phyloP scores from a whole-genome alignment of 2,113 vertebrate genomes.

The Rhinichthys klamathensis region DNA sequence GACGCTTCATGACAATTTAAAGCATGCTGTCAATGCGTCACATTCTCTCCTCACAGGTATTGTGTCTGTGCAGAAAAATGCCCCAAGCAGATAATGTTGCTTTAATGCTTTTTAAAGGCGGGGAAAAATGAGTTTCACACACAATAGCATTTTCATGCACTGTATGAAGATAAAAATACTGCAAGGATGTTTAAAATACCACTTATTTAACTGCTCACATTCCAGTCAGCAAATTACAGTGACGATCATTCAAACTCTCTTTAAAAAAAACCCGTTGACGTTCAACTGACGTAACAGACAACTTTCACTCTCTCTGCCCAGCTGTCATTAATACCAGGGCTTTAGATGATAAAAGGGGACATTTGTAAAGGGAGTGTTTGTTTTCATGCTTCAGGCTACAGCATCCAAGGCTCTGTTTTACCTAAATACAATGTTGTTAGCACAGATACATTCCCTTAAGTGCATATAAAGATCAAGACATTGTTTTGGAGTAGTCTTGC shows the following conservation, averaged over 20 bases:
- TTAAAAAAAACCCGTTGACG: constrained; percentile 60
- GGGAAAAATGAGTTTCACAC: neutral
- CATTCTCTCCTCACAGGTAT: neutral
- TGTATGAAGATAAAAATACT: neutral
- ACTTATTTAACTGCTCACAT: constrained; percentile 43
- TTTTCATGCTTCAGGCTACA: neutral
- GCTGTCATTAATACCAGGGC: constrained; percentile 31
- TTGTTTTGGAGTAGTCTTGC: neutral
- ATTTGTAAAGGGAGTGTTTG: constrained; percentile 1
- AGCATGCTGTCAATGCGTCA: neutral
- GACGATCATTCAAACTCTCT: constrained; percentile 40
- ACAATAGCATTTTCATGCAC: neutral
- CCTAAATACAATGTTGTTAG: neutral
- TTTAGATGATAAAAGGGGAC: constrained; percentile 2
- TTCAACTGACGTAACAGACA: constrained; percentile 54
- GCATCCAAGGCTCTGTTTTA: neutral
- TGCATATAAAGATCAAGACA: neutral
- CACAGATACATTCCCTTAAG: neutral
- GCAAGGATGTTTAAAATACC: constrained; percentile 37
- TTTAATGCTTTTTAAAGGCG: neutral
- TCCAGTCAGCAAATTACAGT: constrained; percentile 43
- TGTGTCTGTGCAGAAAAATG: neutral
- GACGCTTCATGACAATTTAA: neutral
- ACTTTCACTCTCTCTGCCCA: constrained; percentile 37
- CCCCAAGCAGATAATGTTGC: neutral